Percentiles rank a stretch among this genome's conserved stretches.
Conservation (phyloP, 2,888 invertebrate species). For the Caenorhabditis sp. region DNA sequence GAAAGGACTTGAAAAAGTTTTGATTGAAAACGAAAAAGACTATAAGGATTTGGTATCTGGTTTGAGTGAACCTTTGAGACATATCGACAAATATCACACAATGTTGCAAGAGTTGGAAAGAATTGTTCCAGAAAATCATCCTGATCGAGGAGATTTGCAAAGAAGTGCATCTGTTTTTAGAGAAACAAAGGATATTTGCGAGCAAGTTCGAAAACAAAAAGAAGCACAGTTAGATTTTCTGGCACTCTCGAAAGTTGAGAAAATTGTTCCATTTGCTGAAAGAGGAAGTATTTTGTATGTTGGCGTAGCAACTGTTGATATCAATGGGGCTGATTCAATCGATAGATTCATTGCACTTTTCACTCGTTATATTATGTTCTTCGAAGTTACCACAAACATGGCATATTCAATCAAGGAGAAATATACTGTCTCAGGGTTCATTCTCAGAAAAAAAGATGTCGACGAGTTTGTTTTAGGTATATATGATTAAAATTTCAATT, state of each 20-base stretch:
- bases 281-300: slow-evolving; percentile 80
- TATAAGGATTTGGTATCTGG: slow-evolving; percentile 86
- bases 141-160: slow-evolving; percentile 94
- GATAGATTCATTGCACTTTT: slow-evolving; percentile 87
- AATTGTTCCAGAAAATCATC: slow-evolving; percentile 80
- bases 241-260: slow-evolving; percentile 86
- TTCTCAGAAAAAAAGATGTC: slow-evolving; percentile 12
- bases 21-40: slow-evolving; percentile 12
- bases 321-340: slow-evolving; percentile 79
- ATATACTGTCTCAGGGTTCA: slow-evolving; percentile 21
- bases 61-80: slow-evolving; percentile 91
- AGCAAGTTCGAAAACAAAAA: slow-evolving; percentile 87
- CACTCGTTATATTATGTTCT: slow-evolving; percentile 84
- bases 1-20: slow-evolving; percentile 26
- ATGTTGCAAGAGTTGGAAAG: slow-evolving; percentile 90
- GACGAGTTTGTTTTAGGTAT: slow-evolving; percentile 26
- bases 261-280: slow-evolving; percentile 80
- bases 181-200: slow-evolving; percentile 90
- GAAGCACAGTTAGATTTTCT: slow-evolving; percentile 94
- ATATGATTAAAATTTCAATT: neutral
- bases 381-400: slow-evolving; percentile 88
- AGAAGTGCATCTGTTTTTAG: slow-evolving; percentile 91
- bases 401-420: slow-evolving; percentile 78
- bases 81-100: slow-evolving; percentile 88
- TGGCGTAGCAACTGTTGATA: slow-evolving; percentile 69